A percentile compares a stretch with the other conserved stretches of the same genome.
phyloP scores from a whole-genome alignment of 2,113 vertebrate species.

The Leptobrachium leishanense region DNA sequence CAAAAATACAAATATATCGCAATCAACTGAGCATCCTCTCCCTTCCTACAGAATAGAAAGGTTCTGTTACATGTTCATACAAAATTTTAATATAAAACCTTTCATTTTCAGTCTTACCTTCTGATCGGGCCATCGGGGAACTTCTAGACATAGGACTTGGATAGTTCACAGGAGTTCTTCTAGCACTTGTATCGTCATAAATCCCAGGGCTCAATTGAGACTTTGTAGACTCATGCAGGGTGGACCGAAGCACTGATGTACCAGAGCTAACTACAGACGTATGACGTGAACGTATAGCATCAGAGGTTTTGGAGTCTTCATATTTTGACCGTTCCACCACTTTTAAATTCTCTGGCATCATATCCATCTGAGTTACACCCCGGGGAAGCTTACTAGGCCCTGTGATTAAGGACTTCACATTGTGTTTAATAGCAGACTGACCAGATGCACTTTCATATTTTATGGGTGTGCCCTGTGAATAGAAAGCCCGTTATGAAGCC shows the following conservation, averaged over 20 bases:
- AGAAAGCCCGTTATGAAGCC: background rate
- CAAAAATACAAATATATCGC: too few relatives aligned
- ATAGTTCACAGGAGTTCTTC: constrained; percentile 91
- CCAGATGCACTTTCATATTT: constrained; percentile 79
- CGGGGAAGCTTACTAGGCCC: constrained; percentile 84
- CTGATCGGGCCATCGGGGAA: constrained; percentile 86
- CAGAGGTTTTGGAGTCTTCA: constrained; percentile 83
- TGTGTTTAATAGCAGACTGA: constrained; percentile 93
- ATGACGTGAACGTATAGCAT: constrained; percentile 79
- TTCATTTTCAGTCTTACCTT: constrained; percentile 68
- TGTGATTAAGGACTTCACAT: constrained; percentile 95
- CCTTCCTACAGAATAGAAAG: too few relatives aligned
- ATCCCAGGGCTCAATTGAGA: constrained; percentile 92
- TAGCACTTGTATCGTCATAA: constrained; percentile 90
- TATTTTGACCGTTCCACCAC: constrained; percentile 84
- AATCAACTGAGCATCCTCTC: too few relatives aligned
- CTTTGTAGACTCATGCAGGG: constrained; percentile 88
- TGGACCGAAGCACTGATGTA: constrained; percentile 91
- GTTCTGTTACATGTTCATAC: too few relatives aligned
- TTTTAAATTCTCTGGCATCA: constrained; percentile 75
- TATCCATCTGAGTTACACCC: constrained; percentile 82
- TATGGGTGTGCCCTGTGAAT: constrained; percentile 81
- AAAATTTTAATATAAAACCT: too few relatives aligned
- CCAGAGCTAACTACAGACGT: constrained; percentile 92
- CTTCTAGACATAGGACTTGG: constrained; percentile 84